Evolutionary conservation across 2,888 invertebrate species (phyloP), one percentile per base, ranked within the genome.

Genomic region (Helleia helle): DNA sequence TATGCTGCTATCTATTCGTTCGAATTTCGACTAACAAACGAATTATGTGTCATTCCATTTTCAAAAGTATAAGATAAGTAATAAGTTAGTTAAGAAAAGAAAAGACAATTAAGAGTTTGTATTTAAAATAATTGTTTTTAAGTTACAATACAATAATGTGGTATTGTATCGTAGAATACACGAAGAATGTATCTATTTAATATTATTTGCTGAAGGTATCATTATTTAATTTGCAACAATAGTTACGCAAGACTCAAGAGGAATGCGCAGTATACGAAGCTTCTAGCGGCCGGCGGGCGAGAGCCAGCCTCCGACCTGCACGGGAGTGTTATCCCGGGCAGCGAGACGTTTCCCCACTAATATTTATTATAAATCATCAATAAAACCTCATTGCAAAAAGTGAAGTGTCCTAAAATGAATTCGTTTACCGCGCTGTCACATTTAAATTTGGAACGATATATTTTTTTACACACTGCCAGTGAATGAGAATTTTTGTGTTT

Each of bases 231-330:
- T 63, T 60, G 55, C 52, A 65, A 69, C 66, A 70, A 70, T 72
- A 71, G 80, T 83, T 83, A 83, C 81, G 83, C 83, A 83, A 83
- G 80, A 83, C 81, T 83, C 83, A 83, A 83, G 80, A 75, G 72
- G 71, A 70, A 68, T 65, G 58, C 50, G 62, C 66, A 65, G 61
- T 54, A 47, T 77, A 76, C 55, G 79, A 53, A 73, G 77, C 79
- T 80, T 73, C 83, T 60, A 62, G 47, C 58, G 50, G 51, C 44
- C 65, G 61, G 58, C 65, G 61, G 58, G 60, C 63, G 59, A 58
- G 75, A 79, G 62, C 71, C 80, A 73, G 80, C 74, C 72, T 71
- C 80, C 65, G 74, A 62, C 69, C 58, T 71, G n/a, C n/a, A n/a
- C 68, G 66, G 70, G 48, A 62, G 58, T 59, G 70, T 66, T 63